Base-by-base conservation (phyloP, 2,113 vertebrate species). In the Zingel zingel region DNA sequence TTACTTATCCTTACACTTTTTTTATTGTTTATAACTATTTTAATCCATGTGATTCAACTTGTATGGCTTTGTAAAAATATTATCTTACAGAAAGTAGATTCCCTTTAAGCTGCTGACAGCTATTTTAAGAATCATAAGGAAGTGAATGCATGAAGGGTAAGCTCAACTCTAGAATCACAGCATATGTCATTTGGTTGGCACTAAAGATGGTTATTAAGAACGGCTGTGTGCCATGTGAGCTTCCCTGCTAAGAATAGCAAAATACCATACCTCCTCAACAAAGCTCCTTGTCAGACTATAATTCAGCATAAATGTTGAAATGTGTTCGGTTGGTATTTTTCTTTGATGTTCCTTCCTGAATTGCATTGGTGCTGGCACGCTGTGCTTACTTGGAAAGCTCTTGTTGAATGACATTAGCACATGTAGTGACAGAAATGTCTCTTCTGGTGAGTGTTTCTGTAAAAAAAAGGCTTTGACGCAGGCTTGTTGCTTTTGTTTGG, bases 181-280 rank as follows among this genome's bases (percentile, higher is more conserved):
- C 48, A 62, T 86, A 81, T 79, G 88, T 89, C 86, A 88, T 89
- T 76, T 78, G 48, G 56, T 80, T 73, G 70, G 43, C 14, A 64
- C 86, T 94, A 94, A 94, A 93, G 81, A 93, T 85, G 80, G 93
- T 91, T 92, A 94, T 94, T 94, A 93, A 54, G 83, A 92, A 65
- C 93, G 93, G 89, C 92, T 94, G 93, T 91, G 91, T 79, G 77
- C 84, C 83, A 69, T 43, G 67, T 54, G 67, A 54, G 67, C 67
- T 23, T 54, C 48, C 67, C 50, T 50, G 30, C 67, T 54, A 54
- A 45, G 16, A 80, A 64, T 13, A 77, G 25, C 83, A 50, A 79
- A 63, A 81, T 25, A 57, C 45, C 7, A 50, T 47, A 30, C 48
- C 12, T 71, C 61, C 74, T 71, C 5, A 48, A 75, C 67, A 59